Evolutionary conservation across 2,888 invertebrate genomes (phyloP).

Genomic region (Drosophila nr. perissopoda): DNA sequence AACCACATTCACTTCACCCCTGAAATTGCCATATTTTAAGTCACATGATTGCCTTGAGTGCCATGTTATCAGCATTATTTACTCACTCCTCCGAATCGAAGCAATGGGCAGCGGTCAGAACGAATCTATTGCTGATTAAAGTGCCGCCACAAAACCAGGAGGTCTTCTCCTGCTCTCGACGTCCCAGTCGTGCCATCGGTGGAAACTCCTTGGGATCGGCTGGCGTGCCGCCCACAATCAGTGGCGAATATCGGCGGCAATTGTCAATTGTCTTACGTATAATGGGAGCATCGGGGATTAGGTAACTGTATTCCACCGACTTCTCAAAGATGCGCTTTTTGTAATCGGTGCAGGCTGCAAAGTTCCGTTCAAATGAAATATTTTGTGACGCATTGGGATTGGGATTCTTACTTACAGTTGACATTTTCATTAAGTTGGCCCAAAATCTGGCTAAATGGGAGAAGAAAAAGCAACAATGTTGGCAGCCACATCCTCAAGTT

Average conservation of each 20-base stretch:
- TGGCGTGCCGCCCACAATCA: constrained; percentile 77
- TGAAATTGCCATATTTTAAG: constrained; percentile 22
- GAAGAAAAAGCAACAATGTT: constrained; percentile 28
- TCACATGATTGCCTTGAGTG: not conserved
- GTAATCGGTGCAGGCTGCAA: constrained; percentile 61
- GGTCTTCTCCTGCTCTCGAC: constrained; percentile 16
- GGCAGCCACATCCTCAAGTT: constrained; percentile 37
- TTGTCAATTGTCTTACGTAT: constrained; percentile 57
- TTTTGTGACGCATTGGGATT: not conserved
- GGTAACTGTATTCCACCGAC: constrained; percentile 57
- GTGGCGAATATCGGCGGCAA: constrained; percentile 84
- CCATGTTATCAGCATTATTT: not conserved
- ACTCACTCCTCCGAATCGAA: constrained; percentile 63
- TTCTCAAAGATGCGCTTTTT: constrained; percentile 72
- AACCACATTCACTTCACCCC: constrained; percentile 74
- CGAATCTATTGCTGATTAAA: constrained; percentile 64
- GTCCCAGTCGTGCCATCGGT: constrained; percentile 70
- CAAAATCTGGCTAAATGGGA: constrained; percentile 3
- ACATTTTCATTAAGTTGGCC: constrained; percentile 26
- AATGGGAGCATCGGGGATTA: constrained; percentile 56
- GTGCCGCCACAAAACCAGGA: constrained; percentile 81
- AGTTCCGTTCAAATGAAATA: not conserved
- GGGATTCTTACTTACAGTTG: constrained; percentile 39
- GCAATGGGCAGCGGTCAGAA: constrained; percentile 72
- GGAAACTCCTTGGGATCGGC: constrained; percentile 82